Percentiles rank a stretch among this genome's conserved stretches.
These are phyloP conservation scores for Mercenaria mercenaria DNA, from an alignment of 1,140 invertebrate genomes.

Conservation along the genomic window DNA sequence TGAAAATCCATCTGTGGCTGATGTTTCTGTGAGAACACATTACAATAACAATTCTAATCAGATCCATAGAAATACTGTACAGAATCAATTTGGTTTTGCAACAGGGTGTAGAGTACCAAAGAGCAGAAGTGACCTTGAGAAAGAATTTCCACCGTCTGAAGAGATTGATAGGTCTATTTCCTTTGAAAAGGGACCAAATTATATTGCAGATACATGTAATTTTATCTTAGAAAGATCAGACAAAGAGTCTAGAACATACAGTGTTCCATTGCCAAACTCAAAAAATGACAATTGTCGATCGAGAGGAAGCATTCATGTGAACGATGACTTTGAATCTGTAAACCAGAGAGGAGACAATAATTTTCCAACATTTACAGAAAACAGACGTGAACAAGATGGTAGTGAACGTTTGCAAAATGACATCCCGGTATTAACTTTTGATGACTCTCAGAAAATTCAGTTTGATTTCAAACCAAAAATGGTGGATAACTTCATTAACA, in stretches of 20 bases:
- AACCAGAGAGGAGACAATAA: background rate
- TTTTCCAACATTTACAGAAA: background rate
- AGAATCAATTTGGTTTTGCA: background rate
- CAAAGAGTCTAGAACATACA: background rate
- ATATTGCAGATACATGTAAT: too few relatives aligned
- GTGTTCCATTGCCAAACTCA: background rate
- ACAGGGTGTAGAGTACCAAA: background rate
- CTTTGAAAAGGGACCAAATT: background rate
- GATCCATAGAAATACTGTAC: background rate
- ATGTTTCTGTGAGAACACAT: too few relatives aligned
- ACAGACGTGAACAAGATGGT: background rate
- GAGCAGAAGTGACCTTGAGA: background rate
- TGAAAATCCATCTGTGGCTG: too few relatives aligned
- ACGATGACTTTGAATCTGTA: background rate
- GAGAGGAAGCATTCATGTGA: background rate
- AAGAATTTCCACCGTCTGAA: constrained; percentile 43
- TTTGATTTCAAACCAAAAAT: constrained; percentile 8
- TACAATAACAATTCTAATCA: background rate
- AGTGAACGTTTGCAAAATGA: background rate
- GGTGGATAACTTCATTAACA: background rate
- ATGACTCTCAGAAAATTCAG: background rate
- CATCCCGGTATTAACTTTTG: background rate
- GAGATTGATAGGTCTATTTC: constrained; percentile 31
- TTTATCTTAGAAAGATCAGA: background rate
- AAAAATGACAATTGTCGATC: background rate